phyloP scores from a whole-genome alignment of 1,140 invertebrate species.

The Papilio helenus region DNA sequence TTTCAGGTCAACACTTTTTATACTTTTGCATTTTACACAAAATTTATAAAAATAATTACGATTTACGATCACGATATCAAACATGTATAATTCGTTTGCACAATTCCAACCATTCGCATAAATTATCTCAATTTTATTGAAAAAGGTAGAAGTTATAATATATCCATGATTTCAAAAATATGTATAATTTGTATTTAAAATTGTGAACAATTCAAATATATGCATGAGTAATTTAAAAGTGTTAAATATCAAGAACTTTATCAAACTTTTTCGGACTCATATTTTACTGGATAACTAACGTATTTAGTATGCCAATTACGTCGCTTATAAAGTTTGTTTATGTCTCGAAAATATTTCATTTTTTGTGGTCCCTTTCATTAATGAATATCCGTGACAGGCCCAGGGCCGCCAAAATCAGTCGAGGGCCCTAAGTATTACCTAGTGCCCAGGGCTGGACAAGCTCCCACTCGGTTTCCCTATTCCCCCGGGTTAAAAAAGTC shows the following conservation, averaged over 20 bases:
- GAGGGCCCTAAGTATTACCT: too few relatives aligned
- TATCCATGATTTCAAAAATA: background rate
- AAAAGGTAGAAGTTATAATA: background rate
- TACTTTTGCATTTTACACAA: background rate
- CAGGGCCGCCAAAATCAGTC: too few relatives aligned
- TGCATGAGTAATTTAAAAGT: slow-evolving; percentile 49
- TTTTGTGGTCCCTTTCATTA: too few relatives aligned
- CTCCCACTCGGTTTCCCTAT: background rate
- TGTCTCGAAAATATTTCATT: too few relatives aligned
- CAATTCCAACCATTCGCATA: background rate
- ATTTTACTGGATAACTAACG: background rate
- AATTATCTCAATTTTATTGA: background rate
- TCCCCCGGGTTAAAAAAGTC: background rate
- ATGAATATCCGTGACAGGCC: too few relatives aligned
- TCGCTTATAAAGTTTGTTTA: background rate
- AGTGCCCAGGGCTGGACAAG: too few relatives aligned
- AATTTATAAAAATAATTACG: background rate
- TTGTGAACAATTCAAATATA: slow-evolving; percentile 43
- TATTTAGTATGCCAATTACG: background rate
- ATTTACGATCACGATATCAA: background rate
- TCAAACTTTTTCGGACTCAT: background rate
- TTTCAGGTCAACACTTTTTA: background rate
- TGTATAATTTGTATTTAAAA: background rate
- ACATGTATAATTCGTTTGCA: background rate
- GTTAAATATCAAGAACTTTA: slow-evolving; percentile 45